Base-by-base conservation (phyloP, 2,113 vertebrate genomes). In the Stercorarius parasiticus region DNA sequence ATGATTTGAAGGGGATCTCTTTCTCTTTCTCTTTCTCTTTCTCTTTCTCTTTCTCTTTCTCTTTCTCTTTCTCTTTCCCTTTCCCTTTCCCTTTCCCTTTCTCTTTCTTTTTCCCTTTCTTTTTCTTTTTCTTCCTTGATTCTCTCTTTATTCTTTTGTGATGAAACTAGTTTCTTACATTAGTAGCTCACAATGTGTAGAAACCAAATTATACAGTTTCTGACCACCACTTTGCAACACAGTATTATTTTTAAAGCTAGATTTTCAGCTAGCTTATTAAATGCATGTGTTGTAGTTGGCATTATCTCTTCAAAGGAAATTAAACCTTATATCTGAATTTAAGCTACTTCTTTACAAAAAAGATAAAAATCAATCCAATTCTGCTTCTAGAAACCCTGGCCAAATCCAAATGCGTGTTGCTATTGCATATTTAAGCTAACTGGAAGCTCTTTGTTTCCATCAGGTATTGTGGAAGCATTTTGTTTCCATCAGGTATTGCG, bases 301-400 rank as follows among this genome's bases (percentile, higher is more conserved):
- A 66, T 88, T 82, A 70, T 84, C 43, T 58, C 66, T 94, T 88
- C 82, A 93, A 93, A 81, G 86, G 55, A 97, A 97, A 96, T 93
- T 82, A 94, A 96, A 88, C 34, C 15, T 59, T 79, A 20, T 69
- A 70, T 86, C 78, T 88, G 64, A 82, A 90, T 94, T 94, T 93
- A 74, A 86, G 47, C 59, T 72, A 42, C 52, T 90, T 69, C 40
- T 96, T 90, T 84, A 76, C 42, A 71, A 84, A 84, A 81, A 78
- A 66, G 61, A 73, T 88, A 95, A 87, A 96, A 93, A 91, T 71
- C 79, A 88, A 73, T 84, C 19, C 58, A 81, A 65, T 85, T 82
- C 43, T 86, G 20, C 61, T 84, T 59, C 86, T 72, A 74, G 78
- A 93, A 90, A 52, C 45, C n/a, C 34, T 67, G n/a, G 40, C 16